A percentile compares a stretch with the other conserved stretches of the same genome.
phyloP scores from a whole-genome alignment of 2,797 vertebrate species.

The Enteromius thamalakanensis region DNA sequence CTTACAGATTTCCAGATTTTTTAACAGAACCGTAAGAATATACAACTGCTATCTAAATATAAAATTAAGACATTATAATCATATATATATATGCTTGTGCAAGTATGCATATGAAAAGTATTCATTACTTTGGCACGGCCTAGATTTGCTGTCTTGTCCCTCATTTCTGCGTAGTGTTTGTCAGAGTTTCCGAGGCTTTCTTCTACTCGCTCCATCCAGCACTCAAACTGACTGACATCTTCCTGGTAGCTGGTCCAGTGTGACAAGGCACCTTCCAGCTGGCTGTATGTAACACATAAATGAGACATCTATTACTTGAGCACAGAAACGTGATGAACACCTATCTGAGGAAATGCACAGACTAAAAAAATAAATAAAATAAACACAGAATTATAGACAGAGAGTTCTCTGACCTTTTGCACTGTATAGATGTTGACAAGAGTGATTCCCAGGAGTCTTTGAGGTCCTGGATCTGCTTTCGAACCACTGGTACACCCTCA shows the following conservation, averaged over 20 bases:
- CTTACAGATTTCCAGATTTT: neutral
- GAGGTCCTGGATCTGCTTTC: slow-evolving; percentile 89
- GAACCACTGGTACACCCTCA: slow-evolving; percentile 87
- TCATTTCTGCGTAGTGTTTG: slow-evolving; percentile 87
- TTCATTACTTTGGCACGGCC: slow-evolving; percentile 88
- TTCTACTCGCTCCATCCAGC: slow-evolving; percentile 92
- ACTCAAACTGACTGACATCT: slow-evolving; percentile 89
- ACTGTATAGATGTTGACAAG: slow-evolving; percentile 89
- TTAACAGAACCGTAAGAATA: neutral
- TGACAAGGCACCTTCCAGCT: slow-evolving; percentile 91
- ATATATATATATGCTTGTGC: neutral
- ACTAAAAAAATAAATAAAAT: neutral
- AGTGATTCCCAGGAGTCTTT: slow-evolving; percentile 93
- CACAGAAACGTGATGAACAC: slow-evolving; percentile 3
- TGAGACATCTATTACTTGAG: slow-evolving; percentile 1
- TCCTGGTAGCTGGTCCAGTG: slow-evolving; percentile 99
- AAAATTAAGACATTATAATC: neutral
- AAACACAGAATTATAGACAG: neutral
- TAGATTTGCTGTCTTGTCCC: slow-evolving; percentile 89
- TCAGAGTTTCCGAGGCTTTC: slow-evolving; percentile 83
- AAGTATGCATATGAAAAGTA: neutral
- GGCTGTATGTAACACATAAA: slow-evolving; percentile 76
- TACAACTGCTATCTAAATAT: neutral
- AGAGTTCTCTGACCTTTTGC: slow-evolving; percentile 86
- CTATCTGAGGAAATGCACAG: neutral